Evolutionary conservation across 2,888 invertebrate species (phyloP).

Genomic region (Muscina levida): DNA sequence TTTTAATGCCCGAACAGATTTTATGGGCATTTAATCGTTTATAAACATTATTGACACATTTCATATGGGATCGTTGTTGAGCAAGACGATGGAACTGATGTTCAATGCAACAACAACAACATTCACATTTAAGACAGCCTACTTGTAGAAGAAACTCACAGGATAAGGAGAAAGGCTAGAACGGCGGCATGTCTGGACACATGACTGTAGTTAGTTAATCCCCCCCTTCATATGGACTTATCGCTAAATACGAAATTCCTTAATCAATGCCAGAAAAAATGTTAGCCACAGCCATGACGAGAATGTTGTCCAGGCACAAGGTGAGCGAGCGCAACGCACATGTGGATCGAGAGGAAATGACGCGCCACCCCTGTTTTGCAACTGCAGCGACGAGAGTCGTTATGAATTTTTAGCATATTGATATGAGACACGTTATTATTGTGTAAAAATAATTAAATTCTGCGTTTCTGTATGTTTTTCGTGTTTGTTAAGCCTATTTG

Average conservation of each 20-base stretch:
- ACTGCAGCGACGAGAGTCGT: too few species aligned
- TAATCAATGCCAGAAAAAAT: conserved; percentile 22
- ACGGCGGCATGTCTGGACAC: too few species aligned
- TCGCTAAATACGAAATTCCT: conserved; percentile 16
- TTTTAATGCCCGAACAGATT: conserved; percentile 60
- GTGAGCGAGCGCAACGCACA: not conserved
- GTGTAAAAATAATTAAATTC: conserved; percentile 66
- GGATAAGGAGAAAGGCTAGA: not conserved
- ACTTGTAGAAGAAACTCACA: not conserved
- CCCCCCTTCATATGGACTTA: not conserved
- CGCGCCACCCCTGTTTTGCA: too few species aligned
- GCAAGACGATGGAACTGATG: not conserved
- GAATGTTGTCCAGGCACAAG: too few species aligned
- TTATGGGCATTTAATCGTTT: conserved; percentile 65
- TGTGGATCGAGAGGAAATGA: not conserved
- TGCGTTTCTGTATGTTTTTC: conserved; percentile 40
- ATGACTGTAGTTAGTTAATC: conserved; percentile 21
- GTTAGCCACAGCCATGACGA: not conserved
- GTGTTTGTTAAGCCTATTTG: conserved; percentile 65
- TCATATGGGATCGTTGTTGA: conserved; percentile 21
- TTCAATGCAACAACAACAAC: not conserved
- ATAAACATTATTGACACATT: conserved; percentile 65
- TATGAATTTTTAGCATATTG: conserved; percentile 43
- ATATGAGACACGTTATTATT: conserved; percentile 65
- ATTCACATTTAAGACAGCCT: not conserved